These are phyloP conservation scores for Hoplodrina ambigua DNA, from an alignment of 2,888 invertebrate species.

Conservation along the genomic window DNA sequence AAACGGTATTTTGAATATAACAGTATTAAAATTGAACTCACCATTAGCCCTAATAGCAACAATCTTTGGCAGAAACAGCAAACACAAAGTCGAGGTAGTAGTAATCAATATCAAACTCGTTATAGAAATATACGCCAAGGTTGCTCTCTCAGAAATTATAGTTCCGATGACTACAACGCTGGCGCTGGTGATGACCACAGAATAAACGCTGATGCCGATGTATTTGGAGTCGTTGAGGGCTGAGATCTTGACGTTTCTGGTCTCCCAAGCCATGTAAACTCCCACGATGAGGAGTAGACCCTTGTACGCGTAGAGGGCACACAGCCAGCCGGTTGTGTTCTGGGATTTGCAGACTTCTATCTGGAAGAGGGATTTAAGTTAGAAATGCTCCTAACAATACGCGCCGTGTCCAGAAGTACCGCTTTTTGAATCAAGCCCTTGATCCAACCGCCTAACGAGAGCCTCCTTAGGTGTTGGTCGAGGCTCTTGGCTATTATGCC, in stretches of 20 bases:
- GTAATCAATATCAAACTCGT: slow-evolving; percentile 95
- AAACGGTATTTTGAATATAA: no score
- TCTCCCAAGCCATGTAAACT: slow-evolving; percentile 99
- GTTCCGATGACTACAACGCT: slow-evolving; percentile 97
- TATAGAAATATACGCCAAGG: slow-evolving; percentile 95
- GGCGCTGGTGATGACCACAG: slow-evolving; percentile 96
- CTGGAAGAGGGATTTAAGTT: slow-evolving; percentile 85
- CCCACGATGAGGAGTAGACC: slow-evolving; percentile 96
- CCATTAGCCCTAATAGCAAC: slow-evolving; percentile 92
- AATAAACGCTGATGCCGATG: slow-evolving; percentile 98
- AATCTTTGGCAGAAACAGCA: slow-evolving; percentile 96
- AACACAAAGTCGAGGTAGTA: slow-evolving; percentile 95
- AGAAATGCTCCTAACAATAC: no score
- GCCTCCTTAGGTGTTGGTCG: no score
- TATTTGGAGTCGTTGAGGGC: slow-evolving; percentile 98
- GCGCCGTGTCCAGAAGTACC: no score
- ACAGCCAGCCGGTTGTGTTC: slow-evolving; percentile 97
- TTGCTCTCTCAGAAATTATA: slow-evolving; percentile 95
- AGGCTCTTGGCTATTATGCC: no score
- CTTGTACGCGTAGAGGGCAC: slow-evolving; percentile 97
- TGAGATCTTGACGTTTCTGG: slow-evolving; percentile 97
- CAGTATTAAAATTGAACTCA: slow-evolving; percentile 73
- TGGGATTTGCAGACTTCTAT: slow-evolving; percentile 97
- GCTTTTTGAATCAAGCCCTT: no score
- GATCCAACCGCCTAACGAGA: no score